Evolutionary conservation across 2,888 invertebrate genomes (phyloP).

Genomic region (Caenorhabditis sp.): DNA sequence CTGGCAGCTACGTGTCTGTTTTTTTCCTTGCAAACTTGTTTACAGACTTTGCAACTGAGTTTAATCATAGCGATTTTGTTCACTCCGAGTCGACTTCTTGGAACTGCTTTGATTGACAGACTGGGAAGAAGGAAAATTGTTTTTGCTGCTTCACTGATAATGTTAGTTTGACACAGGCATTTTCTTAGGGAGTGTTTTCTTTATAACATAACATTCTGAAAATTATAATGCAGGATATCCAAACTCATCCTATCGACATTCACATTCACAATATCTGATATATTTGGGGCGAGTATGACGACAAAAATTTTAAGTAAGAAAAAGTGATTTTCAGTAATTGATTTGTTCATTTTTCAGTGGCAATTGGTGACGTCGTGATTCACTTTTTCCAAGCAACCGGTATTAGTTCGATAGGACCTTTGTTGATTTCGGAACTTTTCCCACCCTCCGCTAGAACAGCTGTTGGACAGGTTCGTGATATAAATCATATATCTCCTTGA

Average conservation of each 20-base stretch:
- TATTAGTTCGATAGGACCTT: conserved; percentile 16
- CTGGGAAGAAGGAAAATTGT: conserved; percentile 40
- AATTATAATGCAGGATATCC: neutral
- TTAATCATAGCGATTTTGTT: conserved; percentile 23
- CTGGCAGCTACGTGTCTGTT: too few species aligned
- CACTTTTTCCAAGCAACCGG: conserved; percentile 34
- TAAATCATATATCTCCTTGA: neutral
- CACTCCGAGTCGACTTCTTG: conserved; percentile 36
- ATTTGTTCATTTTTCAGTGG: conserved; percentile 19
- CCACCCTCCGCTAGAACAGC: conserved; percentile 46
- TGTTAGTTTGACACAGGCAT: conserved; percentile 1
- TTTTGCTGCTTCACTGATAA: conserved; percentile 22
- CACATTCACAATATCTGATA: neutral
- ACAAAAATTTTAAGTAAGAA: conserved; percentile 15
- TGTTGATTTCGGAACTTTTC: conserved; percentile 42
- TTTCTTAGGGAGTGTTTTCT: too few species aligned
- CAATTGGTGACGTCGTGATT: conserved; percentile 19
- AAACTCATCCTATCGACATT: too few species aligned
- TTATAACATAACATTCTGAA: too few species aligned
- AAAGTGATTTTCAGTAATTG: neutral
- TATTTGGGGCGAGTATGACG: conserved; percentile 5
- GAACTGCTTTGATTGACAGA: conserved; percentile 39
- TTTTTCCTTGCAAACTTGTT: conserved; percentile 1
- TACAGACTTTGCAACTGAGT: conserved; percentile 31
- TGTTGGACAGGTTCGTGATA: conserved; percentile 35